phyloP scores from a whole-genome alignment of 2,888 invertebrate species.

The Hirtodrosophila alboralis region DNA sequence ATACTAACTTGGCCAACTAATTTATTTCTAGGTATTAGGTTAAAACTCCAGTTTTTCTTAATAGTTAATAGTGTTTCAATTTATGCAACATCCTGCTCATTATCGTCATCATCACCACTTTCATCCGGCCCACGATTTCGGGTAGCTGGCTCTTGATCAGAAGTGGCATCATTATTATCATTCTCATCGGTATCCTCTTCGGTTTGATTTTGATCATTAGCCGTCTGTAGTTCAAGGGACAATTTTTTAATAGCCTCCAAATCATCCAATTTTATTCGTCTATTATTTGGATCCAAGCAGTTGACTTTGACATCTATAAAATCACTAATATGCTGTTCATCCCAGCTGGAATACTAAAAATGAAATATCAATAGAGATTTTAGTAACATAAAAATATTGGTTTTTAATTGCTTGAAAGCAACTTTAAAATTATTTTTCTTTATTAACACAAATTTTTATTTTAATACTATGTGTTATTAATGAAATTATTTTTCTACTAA shows the following conservation, averaged over 20 bases:
- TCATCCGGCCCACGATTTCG: constrained; percentile 12
- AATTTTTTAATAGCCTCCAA: constrained; percentile 64
- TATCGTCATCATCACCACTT: constrained; percentile 41
- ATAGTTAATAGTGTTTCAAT: constrained; percentile 32
- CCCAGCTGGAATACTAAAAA: constrained; percentile 84
- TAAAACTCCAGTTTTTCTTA: constrained; percentile 36
- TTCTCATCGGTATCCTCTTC: constrained; percentile 40
- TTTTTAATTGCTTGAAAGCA: too few relatives aligned
- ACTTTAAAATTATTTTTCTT: too few relatives aligned
- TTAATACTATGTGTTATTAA: too few relatives aligned
- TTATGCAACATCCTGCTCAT: constrained; percentile 25
- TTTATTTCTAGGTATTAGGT: constrained; percentile 32
- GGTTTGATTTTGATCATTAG: constrained; percentile 18
- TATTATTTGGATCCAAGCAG: constrained; percentile 77
- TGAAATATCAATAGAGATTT: background rate
- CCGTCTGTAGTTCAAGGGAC: constrained; percentile 50
- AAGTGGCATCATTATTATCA: constrained; percentile 23
- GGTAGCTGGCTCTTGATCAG: constrained; percentile 19
- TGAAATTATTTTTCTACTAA: too few relatives aligned
- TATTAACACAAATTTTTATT: too few relatives aligned
- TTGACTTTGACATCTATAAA: constrained; percentile 82
- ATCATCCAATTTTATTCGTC: constrained; percentile 80
- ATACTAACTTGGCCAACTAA: constrained; percentile 61
- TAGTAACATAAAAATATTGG: background rate
- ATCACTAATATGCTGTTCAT: constrained; percentile 82